Evolutionary conservation across 2,113 vertebrate genomes (phyloP).

Genomic region (Aptenodytes patagonicus): DNA sequence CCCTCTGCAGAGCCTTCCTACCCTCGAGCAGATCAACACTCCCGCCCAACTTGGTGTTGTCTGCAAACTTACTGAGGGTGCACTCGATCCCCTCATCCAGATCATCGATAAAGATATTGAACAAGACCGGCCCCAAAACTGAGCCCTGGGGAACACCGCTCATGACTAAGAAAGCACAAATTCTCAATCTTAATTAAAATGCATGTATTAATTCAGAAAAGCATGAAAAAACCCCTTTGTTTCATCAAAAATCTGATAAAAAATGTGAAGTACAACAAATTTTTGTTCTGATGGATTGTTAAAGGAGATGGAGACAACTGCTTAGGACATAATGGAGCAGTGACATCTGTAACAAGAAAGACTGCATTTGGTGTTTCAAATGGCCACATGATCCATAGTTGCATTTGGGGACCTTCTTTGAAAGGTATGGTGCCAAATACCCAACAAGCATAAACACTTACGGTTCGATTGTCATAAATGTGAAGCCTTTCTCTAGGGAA

Average conservation of each 20-base stretch:
- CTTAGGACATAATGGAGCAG: not conserved
- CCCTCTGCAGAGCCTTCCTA: no score
- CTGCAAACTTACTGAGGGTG: no score
- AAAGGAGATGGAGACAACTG: not conserved
- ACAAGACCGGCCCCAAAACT: no score
- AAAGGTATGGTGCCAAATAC: not conserved
- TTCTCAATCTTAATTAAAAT: not conserved
- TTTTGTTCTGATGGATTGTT: not conserved
- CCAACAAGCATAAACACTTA: not conserved
- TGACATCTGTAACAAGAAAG: not conserved
- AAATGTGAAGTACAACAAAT: not conserved
- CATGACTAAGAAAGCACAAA: not conserved
- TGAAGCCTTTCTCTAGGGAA: not conserved
- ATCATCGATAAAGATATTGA: no score
- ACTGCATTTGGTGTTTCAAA: not conserved
- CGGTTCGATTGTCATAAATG: not conserved
- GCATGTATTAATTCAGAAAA: not conserved
- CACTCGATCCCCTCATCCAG: no score
- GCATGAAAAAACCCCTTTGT: rapidly evolving
- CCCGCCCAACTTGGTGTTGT: no score
- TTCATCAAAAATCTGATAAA: not conserved
- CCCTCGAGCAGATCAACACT: no score
- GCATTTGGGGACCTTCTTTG: not conserved
- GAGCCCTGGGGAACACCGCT: no score
- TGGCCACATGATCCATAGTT: not conserved